Percentiles rank a stretch among this genome's conserved stretches.
Evolutionary conservation across 1,140 invertebrate species (phyloP).

Genomic region (Plectus sambesii): DNA sequence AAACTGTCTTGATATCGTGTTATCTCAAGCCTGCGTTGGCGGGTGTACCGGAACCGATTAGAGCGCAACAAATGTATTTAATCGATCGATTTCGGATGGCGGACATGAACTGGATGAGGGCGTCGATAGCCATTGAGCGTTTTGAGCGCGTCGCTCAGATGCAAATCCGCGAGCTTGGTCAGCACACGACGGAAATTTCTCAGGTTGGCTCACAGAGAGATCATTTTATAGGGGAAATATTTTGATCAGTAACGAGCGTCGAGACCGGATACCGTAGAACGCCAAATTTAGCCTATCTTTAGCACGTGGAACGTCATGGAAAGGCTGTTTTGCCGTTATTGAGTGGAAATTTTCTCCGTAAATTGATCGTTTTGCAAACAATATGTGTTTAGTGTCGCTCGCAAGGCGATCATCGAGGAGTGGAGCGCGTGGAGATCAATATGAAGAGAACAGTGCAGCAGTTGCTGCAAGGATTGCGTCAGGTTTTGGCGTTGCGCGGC

Average conservation of each 20-base stretch:
- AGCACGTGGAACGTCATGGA: constrained; percentile 12
- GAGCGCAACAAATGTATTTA: no score
- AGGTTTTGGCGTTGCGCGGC: constrained; percentile 15
- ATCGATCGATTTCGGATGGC: no score
- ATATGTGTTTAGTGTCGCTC: constrained; percentile 2
- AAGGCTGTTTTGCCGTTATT: no score
- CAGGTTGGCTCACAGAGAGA: constrained; percentile 3
- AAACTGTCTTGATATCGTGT: no score
- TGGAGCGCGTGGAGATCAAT: not conserved
- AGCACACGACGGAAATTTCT: constrained; percentile 1
- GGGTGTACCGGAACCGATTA: no score
- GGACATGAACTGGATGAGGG: constrained; percentile 5
- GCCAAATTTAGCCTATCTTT: not conserved
- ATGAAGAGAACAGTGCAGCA: constrained; percentile 15
- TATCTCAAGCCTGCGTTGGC: no score
- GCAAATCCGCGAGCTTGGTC: constrained; percentile 6
- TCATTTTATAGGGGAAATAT: not conserved
- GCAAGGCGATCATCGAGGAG: not conserved
- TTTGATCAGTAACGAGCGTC: constrained; percentile 4
- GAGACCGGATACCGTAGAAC: not conserved
- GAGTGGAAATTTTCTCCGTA: not conserved
- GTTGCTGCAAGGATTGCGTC: constrained; percentile 16
- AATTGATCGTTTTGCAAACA: not conserved
- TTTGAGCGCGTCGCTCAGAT: constrained; percentile 5
- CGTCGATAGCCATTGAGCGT: constrained; percentile 5